Percentiles rank a stretch among this genome's conserved stretches.
Conservation (phyloP, 2,113 vertebrate genomes). For the Nettapus auritus region DNA sequence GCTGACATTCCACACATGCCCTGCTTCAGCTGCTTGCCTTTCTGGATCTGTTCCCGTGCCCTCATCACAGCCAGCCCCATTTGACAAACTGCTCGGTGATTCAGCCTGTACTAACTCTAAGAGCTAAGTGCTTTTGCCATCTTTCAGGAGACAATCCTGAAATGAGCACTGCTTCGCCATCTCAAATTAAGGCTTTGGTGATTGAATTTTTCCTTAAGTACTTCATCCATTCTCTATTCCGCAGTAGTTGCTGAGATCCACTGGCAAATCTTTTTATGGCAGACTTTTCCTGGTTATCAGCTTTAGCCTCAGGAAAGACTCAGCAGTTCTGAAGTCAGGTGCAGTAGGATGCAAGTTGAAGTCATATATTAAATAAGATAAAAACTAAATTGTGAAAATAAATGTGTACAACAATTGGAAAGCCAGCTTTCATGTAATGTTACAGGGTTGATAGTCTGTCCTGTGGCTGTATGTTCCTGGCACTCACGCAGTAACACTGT, state of each 20-base stretch:
- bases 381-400: neutral
- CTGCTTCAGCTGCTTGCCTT: neutral
- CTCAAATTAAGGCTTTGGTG: neutral
- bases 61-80: conserved; percentile 5
- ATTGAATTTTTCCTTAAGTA: neutral
- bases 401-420: neutral
- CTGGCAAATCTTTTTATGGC: neutral
- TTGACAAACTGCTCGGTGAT: conserved; percentile 22
- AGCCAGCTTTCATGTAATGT: neutral
- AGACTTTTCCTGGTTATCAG: neutral
- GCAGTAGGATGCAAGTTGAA: neutral
- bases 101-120: neutral
- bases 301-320: neutral
- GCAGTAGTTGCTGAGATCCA: neutral
- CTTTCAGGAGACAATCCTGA: neutral
- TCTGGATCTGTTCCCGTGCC: neutral
- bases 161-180: neutral
- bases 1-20: neutral
- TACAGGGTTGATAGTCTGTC: neutral
- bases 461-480: neutral
- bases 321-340: neutral
- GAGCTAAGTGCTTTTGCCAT: neutral
- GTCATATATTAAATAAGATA: neutral
- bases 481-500: neutral
- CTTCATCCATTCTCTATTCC: neutral